Conservation (phyloP, 2,113 vertebrate species). For the Sinocyclocheilus maitianheensis region DNA sequence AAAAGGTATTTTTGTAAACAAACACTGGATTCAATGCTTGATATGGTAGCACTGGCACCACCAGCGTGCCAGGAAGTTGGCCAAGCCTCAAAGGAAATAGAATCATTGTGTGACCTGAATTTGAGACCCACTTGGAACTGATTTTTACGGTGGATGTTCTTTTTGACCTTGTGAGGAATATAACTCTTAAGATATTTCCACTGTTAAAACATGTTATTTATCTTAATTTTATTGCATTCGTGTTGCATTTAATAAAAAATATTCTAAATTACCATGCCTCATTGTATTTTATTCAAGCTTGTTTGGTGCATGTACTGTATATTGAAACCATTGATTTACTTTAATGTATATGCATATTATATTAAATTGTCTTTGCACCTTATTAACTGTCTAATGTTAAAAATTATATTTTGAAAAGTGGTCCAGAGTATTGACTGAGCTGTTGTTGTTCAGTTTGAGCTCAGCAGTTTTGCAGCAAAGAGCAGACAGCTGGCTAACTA, state of each 20-base stretch:
- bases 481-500: conserved; percentile 11
- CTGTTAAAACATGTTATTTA: conserved; percentile 79
- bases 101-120: conserved; percentile 64
- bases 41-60: conserved; percentile 59
- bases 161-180: conserved; percentile 77
- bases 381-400: neutral
- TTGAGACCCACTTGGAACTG: conserved; percentile 76
- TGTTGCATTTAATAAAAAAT: conserved; percentile 78
- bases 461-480: conserved; percentile 2
- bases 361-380: neutral
- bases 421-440: neutral
- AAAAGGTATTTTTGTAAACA: conserved; percentile 77
- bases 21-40: conserved; percentile 79
- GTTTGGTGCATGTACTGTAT: neutral
- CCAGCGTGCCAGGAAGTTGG: conserved; percentile 42
- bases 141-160: conserved; percentile 72
- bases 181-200: conserved; percentile 74
- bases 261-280: conserved; percentile 59
- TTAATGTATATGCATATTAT: neutral
- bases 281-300: conserved; percentile 42
- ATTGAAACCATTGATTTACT: neutral
- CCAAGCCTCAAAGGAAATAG: conserved; percentile 65
- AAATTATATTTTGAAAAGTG: neutral
- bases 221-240: conserved; percentile 84
- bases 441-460: neutral